phyloP scores from a whole-genome alignment of 2,888 invertebrate genomes.

The Falcaria lacertinaria region DNA sequence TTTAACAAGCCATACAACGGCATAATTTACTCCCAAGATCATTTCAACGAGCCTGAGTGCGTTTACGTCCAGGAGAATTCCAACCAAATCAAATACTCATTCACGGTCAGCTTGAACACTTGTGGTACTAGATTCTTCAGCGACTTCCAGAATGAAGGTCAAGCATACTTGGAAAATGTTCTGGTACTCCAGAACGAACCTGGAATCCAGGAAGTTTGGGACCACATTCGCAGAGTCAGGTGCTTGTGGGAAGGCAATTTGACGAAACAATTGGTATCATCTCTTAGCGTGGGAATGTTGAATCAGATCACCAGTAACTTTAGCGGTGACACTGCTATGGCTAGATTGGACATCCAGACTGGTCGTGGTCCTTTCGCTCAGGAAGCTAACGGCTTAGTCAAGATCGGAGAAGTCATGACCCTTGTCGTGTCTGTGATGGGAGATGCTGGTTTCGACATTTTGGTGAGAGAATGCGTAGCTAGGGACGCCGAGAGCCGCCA shows the following conservation, averaged over 20 bases:
- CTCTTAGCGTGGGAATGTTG: constrained; percentile 88
- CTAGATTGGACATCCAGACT: constrained; percentile 86
- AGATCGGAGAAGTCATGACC: constrained; percentile 90
- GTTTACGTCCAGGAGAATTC: constrained; percentile 86
- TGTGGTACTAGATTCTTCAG: constrained; percentile 90
- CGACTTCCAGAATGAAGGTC: constrained; percentile 86
- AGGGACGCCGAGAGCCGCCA: constrained; percentile 84
- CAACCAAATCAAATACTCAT: constrained; percentile 83
- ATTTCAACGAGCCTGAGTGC: constrained; percentile 83
- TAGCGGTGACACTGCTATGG: constrained; percentile 91
- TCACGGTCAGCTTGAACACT: constrained; percentile 86
- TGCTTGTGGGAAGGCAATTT: constrained; percentile 91
- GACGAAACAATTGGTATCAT: constrained; percentile 86
- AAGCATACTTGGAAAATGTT: constrained; percentile 89
- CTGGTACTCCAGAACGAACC: constrained; percentile 88
- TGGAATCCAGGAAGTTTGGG: constrained; percentile 89
- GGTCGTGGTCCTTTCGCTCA: constrained; percentile 89
- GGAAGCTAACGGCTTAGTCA: constrained; percentile 87
- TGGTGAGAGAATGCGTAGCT: constrained; percentile 88
- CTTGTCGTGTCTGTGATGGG: constrained; percentile 89
- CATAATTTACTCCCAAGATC: constrained; percentile 89
- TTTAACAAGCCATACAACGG: constrained; percentile 89
- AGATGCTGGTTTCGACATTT: constrained; percentile 88
- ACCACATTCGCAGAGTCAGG: constrained; percentile 86
- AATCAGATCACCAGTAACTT: constrained; percentile 90